These are phyloP conservation scores for Diglossa brunneiventris DNA, from an alignment of 2,113 vertebrate genomes.

Conservation along the genomic window DNA sequence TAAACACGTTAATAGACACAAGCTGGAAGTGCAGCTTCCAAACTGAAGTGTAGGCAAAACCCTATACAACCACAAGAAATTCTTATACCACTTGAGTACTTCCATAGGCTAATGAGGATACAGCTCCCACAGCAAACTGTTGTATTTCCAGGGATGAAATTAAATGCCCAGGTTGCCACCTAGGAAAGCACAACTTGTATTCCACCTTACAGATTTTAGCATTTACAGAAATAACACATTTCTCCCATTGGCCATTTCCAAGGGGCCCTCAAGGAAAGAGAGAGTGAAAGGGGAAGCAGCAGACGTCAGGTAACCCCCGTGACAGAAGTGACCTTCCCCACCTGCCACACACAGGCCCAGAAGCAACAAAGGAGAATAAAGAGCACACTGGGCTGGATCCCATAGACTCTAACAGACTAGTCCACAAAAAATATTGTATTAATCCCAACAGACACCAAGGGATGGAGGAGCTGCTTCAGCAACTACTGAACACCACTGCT, in stretches of 20 bases:
- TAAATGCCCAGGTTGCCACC: neutral
- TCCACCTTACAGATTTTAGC: neutral
- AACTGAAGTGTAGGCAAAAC: neutral
- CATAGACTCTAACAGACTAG: neutral
- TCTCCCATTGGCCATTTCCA: neutral
- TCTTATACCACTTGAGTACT: neutral
- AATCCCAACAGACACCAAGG: neutral
- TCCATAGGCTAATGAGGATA: neutral
- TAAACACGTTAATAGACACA: slow-evolving; percentile 16
- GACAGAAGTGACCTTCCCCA: neutral
- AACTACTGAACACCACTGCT: neutral
- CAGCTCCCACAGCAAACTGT: neutral
- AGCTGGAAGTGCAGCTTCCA: neutral
- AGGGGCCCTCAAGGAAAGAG: neutral
- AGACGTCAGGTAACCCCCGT: neutral
- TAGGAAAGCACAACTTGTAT: neutral
- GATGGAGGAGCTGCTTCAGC: neutral
- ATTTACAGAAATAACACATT: accelerated
- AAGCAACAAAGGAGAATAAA: neutral
- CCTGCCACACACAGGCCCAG: neutral
- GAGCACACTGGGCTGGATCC: neutral
- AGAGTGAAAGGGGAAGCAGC: neutral
- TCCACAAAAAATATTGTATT: neutral
- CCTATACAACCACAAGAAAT: neutral
- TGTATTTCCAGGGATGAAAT: neutral